Base-by-base conservation (phyloP, 2,797 vertebrate genomes). In the Geotrypetes seraphini region DNA sequence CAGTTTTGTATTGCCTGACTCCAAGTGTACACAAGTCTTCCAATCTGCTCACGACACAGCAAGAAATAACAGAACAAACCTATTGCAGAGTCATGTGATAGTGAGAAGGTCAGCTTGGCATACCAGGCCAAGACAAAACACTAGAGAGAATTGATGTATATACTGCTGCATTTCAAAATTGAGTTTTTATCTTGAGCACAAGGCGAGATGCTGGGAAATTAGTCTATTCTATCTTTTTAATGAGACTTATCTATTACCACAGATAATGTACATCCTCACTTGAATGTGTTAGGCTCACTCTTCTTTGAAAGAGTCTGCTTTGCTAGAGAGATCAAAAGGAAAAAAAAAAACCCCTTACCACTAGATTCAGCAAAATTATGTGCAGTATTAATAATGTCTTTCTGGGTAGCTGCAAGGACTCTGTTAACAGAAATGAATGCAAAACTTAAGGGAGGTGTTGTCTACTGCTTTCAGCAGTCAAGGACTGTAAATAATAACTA, bases 181-280 rank as follows among this genome's bases (percentile, higher is more conserved):
- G 8, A 4, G 28, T 24, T 62, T 33, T 37, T n/a, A n/a, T 52
- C 33, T 22, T 23, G 19, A 1, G 16, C 31, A 22, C 10, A 20
- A 53, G 9, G n/a, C 65, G 31, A 39, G 50, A 49, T 33, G 22
- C 31, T 7, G 33, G 34, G 43, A 57, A n/a, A 48, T 27, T 36
- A 50, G 36, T 39, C 26, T 37, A 36, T 21, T 31, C 20, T 13
- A 54, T 60, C 19, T 45, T 53, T 43, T 52, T 60, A 54, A 50
- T 18, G 55, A 64, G 52, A 33, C 22, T 40, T 51, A 43, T 47
- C 2, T 19, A 52, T 63, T 46, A 60, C 37, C 28, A 59, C 23
- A 24, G 43, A 23, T 34, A 60, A 54, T 8, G 9, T 25, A 44
- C 20, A 48, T 57, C 26, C 55, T 65, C 54, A 55, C 52, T 26